These are phyloP conservation scores for Dioctria linearis DNA, from an alignment of 2,888 invertebrate species.

Conservation along the genomic window DNA sequence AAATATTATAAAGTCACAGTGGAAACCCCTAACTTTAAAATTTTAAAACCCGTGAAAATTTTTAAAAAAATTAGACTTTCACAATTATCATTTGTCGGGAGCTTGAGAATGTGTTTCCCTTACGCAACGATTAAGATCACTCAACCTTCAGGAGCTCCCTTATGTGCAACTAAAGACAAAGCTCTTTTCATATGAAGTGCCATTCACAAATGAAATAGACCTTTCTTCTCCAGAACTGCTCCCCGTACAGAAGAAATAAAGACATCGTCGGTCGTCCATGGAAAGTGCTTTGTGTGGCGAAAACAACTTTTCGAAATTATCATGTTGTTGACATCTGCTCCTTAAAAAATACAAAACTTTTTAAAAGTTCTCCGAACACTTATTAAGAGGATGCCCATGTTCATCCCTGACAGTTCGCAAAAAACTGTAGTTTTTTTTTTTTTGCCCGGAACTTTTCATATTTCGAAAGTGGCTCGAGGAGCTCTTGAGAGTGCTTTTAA, in stretches of 20 bases:
- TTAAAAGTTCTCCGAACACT: conserved; percentile 32
- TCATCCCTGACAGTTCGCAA: conserved; percentile 5
- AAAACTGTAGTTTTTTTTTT: conserved; percentile 18
- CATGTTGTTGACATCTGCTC: conserved; percentile 29
- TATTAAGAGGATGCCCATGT: conserved; percentile 33
- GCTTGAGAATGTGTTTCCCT: no score
- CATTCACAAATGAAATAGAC: no score
- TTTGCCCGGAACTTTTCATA: conserved; percentile 24
- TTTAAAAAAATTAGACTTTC: no score
- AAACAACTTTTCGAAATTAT: conserved; percentile 25
- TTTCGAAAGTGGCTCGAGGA: conserved; percentile 14
- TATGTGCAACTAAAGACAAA: no score
- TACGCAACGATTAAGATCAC: no score
- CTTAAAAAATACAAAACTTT: conserved; percentile 39
- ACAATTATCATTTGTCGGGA: no score
- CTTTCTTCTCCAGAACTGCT: no score
- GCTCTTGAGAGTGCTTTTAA: conserved; percentile 25
- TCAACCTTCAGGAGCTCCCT: no score
- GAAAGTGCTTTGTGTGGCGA: conserved; percentile 8
- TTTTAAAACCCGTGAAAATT: no score
- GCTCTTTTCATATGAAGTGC: no score
- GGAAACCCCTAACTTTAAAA: no score
- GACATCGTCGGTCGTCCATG: not conserved
- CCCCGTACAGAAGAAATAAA: not conserved
- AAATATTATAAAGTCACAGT: no score